Base-by-base conservation (phyloP, 2,113 vertebrate genomes). In the Phrynocephalus versicolor region DNA sequence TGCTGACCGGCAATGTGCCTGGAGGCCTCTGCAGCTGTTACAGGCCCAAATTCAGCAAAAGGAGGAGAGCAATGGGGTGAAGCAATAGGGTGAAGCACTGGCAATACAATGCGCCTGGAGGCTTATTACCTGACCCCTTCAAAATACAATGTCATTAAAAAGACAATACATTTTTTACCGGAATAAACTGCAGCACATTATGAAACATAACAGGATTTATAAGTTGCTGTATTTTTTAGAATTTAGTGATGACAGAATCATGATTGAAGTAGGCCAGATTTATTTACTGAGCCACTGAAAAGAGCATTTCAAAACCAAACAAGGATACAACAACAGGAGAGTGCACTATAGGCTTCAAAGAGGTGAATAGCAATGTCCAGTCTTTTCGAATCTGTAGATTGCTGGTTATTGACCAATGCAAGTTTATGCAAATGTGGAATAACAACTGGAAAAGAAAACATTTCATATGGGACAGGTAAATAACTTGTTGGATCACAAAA, bases 281-380 rank as follows among this genome's bases (percentile, higher is more conserved):
- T 23, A 37, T 18, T 16, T 69, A 25, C 18, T 85, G 75, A 12
- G 84, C n/a, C 33, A 71, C 23, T 3, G 89, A 55, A 51, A 55
- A 27, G 9, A 58, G 1, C 57, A 90, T 89, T 75, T 45, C 45
- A 39, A 55, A 57, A 67, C 41, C 81, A 97, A 99, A 97, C 97
- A 97, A 99, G 98, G 99, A 99, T 99, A 99, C 98, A 99, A 89
- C 99, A 99, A 94, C 99, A 99, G 95, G 98, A 99, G 85, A 99
- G 97, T 87, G 99, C 99, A 86, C 98, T 99, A 96, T 99, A 99
- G 92, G 99, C 97, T 94, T 99, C 98, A 88, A 99, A 99, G 89
- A 99, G 96, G 93, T 99, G 98, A 13, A 97, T 98, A 35, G 99
- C 98, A 1, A 99, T 97, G 90, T 99, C 99, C 87, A 99, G 96